Conservation (phyloP, 2,888 invertebrate genomes). For the Bombylius major region DNA sequence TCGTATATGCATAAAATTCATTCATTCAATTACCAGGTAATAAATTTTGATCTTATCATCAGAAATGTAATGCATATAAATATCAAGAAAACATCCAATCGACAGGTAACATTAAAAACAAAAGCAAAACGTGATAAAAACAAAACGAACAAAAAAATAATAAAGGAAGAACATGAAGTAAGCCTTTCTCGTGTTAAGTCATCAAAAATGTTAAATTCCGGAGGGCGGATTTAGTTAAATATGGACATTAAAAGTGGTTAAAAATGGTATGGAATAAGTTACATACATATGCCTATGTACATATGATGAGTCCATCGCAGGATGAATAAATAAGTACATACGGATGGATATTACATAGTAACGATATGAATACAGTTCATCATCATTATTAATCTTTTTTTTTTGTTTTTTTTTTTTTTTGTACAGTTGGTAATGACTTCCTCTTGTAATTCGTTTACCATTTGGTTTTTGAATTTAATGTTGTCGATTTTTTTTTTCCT, state of each 20-base stretch:
- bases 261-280: neutral
- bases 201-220: neutral
- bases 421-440: neutral
- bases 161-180: neutral
- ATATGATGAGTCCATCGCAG: neutral
- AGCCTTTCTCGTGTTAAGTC: neutral
- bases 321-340: neutral
- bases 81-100: constrained; percentile 9
- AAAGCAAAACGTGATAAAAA: too few relatives aligned
- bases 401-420: too few relatives aligned
- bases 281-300: neutral
- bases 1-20: neutral
- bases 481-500: neutral
- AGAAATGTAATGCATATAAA: constrained; percentile 8
- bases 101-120: neutral
- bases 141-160: too few relatives aligned
- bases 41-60: constrained; percentile 9
- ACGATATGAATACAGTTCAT: too few relatives aligned
- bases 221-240: neutral
- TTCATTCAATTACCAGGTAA: constrained; percentile 6
- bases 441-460: neutral
- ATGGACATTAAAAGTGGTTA: neutral
- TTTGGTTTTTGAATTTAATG: neutral
- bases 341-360: neutral
- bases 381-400: neutral